Conservation (phyloP, 2,113 vertebrate species). For the Thalassoma bifasciatum region DNA sequence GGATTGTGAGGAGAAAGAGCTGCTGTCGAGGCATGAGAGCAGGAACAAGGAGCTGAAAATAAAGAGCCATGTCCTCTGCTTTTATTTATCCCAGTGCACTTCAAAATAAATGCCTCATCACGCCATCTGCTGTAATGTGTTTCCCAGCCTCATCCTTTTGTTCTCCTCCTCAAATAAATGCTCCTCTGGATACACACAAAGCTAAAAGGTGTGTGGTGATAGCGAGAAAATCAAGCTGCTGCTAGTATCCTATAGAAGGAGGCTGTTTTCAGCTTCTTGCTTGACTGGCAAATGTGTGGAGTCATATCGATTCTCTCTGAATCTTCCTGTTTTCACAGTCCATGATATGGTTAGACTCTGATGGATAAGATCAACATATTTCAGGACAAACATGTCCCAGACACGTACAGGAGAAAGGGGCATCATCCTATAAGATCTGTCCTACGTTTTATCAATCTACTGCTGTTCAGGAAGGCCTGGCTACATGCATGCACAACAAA, state of each 20-base stretch:
- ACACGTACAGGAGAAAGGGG: background rate
- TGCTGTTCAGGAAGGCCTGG: slow-evolving; percentile 43
- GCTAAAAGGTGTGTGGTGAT: slow-evolving; percentile 18
- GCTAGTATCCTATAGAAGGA: slow-evolving; percentile 1
- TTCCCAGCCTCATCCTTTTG: slow-evolving; percentile 14
- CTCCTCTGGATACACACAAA: background rate
- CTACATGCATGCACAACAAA: slow-evolving; percentile 32
- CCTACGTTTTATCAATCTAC: slow-evolving; percentile 35
- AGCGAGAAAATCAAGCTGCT: slow-evolving; percentile 19
- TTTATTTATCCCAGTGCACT: slow-evolving; percentile 41
- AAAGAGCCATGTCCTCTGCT: slow-evolving; percentile 25
- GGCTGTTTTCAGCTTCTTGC: slow-evolving; percentile 33
- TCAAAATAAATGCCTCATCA: slow-evolving; percentile 39
- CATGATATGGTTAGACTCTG: slow-evolving; percentile 5
- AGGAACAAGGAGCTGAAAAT: slow-evolving; percentile 39
- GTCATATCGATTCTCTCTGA: background rate
- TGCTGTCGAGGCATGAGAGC: slow-evolving; percentile 27
- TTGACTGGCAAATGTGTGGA: slow-evolving; percentile 29
- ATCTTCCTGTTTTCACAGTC: slow-evolving; percentile 5
- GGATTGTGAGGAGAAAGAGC: slow-evolving; percentile 16
- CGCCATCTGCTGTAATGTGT: slow-evolving; percentile 46
- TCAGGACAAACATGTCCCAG: background rate
- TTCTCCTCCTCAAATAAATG: slow-evolving; percentile 41
- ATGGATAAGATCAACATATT: slow-evolving; percentile 12
- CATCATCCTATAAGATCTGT: slow-evolving; percentile 43